These are phyloP conservation scores for Ariopsis seemanni DNA, from an alignment of 2,113 vertebrate species.

Conservation along the genomic window DNA sequence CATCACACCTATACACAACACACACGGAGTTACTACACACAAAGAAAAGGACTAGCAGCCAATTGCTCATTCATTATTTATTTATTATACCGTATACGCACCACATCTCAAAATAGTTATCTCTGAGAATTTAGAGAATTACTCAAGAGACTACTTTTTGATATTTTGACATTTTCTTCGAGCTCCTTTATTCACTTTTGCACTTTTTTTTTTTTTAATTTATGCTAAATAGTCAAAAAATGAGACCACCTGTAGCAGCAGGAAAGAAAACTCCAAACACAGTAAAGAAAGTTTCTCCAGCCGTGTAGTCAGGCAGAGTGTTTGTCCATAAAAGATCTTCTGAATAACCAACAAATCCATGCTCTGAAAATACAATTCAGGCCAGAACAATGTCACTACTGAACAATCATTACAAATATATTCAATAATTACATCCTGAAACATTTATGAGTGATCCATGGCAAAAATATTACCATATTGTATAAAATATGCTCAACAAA, in stretches of 20 bases:
- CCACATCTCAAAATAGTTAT: background rate
- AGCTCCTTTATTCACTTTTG: background rate
- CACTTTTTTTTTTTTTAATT: background rate
- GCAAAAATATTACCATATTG: slow-evolving; percentile 4
- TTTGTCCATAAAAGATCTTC: slow-evolving; percentile 81
- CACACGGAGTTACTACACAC: slow-evolving; percentile 59
- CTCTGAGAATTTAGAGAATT: background rate
- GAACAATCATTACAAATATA: slow-evolving; percentile 12
- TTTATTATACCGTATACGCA: background rate
- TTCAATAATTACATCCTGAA: slow-evolving; percentile 10
- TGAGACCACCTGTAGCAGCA: slow-evolving; percentile 86
- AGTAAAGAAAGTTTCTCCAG: slow-evolving; percentile 90
- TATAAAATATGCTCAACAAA: slow-evolving; percentile 18
- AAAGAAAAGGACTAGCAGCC: background rate
- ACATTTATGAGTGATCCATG: slow-evolving; percentile 10
- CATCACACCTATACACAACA: slow-evolving; percentile 93
- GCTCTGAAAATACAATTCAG: slow-evolving; percentile 70
- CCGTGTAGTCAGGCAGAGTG: slow-evolving; percentile 83
- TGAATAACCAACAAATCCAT: slow-evolving; percentile 89
- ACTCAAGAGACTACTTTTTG: background rate
- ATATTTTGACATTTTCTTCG: background rate
- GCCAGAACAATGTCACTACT: slow-evolving; percentile 34
- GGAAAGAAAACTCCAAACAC: slow-evolving; percentile 98
- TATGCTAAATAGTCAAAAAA: background rate
- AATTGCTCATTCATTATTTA: background rate